Evolutionary conservation across 2,113 vertebrate species (phyloP), one percentile per base, ranked within the genome.

Genomic region (Dasyornis broadbenti): DNA sequence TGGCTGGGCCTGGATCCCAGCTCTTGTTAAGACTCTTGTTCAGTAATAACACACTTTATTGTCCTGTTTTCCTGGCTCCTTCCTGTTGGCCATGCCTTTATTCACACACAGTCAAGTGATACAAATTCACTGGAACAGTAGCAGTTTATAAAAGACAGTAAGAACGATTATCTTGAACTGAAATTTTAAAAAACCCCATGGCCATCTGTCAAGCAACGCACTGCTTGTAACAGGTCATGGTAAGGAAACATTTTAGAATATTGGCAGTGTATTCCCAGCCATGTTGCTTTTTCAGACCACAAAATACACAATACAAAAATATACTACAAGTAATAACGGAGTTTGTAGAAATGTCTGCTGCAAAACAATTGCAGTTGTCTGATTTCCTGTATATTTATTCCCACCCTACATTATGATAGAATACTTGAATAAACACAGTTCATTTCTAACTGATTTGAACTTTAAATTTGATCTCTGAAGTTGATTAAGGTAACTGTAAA

Each of bases 281-380:
- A 42, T 26, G 61, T 26, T 92, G 69, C 56, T 90, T 63, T 82
- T 71, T 49, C 49, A 88, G 66, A 83, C 49, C 54, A 86, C 68
- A 91, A 95, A 59, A 79, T 76, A 64, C 35, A 92, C 42, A 60
- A 59, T 86, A 86, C 17, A 94, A 95, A 95, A 92, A 94, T 70
- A 82, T 20, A 89, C 81, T 82, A 57, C 23, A 79, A 81, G 33
- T 59, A 90, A 16, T 63, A 91, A 84, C 0, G 1, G 84, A 92
- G 33, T 72, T 86, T 83, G 73, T 96, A 94, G 63, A 89, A 90
- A 89, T 33, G 23, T 76, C 65, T 95, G 93, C 92, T 79, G 93
- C 91, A 95, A 87, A 93, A 94, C 49, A 65, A 92, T 92, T 95
- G 93, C 95, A 69, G 56, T 87, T 96, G 95, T 96, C 95, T 89